phyloP scores from a whole-genome alignment of 1,140 invertebrate genomes.

The Sarcophaga bullata region DNA sequence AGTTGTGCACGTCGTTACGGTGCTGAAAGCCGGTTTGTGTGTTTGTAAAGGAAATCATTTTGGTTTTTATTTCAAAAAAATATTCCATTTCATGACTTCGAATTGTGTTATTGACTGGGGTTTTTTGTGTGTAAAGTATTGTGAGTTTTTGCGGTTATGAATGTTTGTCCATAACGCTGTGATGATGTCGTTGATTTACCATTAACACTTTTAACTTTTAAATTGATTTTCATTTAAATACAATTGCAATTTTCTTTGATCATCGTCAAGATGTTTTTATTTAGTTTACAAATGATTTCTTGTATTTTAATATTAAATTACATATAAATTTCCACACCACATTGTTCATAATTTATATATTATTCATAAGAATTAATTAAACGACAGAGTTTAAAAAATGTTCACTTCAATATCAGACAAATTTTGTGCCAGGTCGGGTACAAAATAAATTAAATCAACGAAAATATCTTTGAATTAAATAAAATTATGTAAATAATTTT shows the following conservation, averaged over 20 bases:
- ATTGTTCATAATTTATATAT: no score
- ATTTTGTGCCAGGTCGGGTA: no score
- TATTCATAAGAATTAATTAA: no score
- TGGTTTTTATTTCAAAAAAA: not conserved
- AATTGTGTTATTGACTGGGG: not conserved
- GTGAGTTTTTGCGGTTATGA: not conserved
- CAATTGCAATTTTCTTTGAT: not conserved
- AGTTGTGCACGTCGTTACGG: not conserved
- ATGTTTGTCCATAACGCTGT: not conserved
- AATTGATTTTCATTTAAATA: not conserved
- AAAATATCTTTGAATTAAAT: no score
- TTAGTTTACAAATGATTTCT: not conserved
- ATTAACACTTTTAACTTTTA: not conserved
- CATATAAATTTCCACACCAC: no score
- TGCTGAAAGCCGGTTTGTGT: not conserved
- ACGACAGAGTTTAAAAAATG: no score
- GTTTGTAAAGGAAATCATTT: constrained; percentile 6
- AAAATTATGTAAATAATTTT: no score
- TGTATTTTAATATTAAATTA: not conserved
- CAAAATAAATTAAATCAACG: no score
- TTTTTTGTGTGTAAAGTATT: not conserved
- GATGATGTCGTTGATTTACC: not conserved
- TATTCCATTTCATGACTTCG: no score
- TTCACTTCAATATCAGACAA: no score
- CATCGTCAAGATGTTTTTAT: not conserved